Base-by-base conservation (phyloP, 2,113 vertebrate genomes). In the Dromaius novaehollandiae region DNA sequence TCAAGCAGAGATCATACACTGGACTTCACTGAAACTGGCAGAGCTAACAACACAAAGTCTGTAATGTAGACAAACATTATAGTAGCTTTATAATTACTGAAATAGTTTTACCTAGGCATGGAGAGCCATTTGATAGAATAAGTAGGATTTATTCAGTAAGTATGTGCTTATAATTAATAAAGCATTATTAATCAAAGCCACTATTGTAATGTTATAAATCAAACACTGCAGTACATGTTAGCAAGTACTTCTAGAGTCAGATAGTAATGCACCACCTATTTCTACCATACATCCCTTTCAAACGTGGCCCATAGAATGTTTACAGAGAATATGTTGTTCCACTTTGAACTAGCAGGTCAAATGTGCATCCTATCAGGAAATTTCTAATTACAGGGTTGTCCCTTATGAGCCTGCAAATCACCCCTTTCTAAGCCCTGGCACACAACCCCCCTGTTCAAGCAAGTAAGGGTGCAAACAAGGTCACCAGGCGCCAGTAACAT, bases 111-210 rank as follows among this genome's bases (percentile, higher is more conserved):
- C 81, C 87, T 53, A 88, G 83, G 70, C 88, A 68, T 17, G 66
- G 65, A 82, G 50, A 86, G 46, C 56, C 74, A 76, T 82, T 94
- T 77, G 90, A 80, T 64, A 77, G 46, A 95, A 68, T 91, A 96
- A 97, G 56, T 4, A 97, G 84, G 94, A 95, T 95, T 97, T 96
- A 90, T 60, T 77, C 79, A 82, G 42, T 93, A 97, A 96, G 74
- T 90, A 84, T 91, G 75, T 6, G 61, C 95, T 95, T 94, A 70
- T 96, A 94, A 92, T 87, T 95, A 88, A 95, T 90, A 96, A 95
- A 93, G 95, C 44, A 96, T 89, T 94, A 90, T 69, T 93, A 95
- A 95, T 97, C 87, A 97, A 97, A 95, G 93, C 79, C 75, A 56
- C 94, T 94, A 96, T 97, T 97, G 97, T 95, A 71, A 42, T 2